Evolutionary conservation across 2,113 vertebrate species (phyloP).

Genomic region (Chlorodrepanis virens): DNA sequence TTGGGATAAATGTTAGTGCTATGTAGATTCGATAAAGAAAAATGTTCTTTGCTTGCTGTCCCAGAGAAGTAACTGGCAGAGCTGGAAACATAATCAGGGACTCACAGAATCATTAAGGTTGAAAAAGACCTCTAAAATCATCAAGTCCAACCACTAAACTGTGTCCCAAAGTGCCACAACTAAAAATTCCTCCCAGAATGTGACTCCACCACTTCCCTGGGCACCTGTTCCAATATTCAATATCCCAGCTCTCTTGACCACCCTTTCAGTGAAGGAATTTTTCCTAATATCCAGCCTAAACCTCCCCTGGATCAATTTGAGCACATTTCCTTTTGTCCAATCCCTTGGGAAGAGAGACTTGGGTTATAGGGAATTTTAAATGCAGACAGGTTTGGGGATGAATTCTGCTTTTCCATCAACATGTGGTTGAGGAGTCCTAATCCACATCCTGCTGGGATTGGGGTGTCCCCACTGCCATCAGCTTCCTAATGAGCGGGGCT

Average conservation of each 20-base stretch:
- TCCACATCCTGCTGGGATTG: rapidly evolving
- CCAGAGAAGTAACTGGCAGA: background rate
- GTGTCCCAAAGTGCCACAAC: background rate
- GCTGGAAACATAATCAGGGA: background rate
- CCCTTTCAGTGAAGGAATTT: background rate
- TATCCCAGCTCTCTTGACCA: background rate
- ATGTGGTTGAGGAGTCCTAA: background rate
- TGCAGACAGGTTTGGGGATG: background rate
- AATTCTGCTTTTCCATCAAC: background rate
- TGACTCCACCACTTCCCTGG: background rate
- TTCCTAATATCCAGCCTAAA: background rate
- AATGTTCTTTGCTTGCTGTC: background rate
- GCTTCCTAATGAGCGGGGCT: background rate
- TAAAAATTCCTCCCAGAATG: background rate
- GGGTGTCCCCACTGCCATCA: background rate
- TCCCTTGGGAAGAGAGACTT: background rate
- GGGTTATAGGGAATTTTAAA: background rate
- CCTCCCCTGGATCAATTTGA: background rate
- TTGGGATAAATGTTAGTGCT: background rate
- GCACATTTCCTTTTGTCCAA: background rate
- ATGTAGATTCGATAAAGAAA: background rate
- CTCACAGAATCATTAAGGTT: background rate
- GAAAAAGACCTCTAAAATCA: background rate
- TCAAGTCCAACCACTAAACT: background rate
- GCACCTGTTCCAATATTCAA: background rate